Conservation (phyloP, 2,797 vertebrate species). For the Neopelma chrysocephalum region DNA sequence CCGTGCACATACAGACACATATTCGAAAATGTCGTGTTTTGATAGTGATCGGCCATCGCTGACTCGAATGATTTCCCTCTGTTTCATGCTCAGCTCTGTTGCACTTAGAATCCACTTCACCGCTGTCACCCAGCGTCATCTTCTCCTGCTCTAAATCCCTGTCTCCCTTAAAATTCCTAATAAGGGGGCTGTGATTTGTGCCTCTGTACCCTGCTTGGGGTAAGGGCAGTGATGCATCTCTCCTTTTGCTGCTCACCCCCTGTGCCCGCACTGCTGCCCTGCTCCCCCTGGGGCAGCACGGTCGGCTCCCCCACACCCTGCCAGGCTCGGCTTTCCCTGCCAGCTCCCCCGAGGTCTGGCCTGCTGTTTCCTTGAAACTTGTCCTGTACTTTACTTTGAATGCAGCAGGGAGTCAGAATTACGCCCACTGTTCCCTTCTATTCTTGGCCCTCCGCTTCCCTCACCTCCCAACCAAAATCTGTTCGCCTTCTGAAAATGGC, state of each 20-base stretch:
- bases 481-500: slow-evolving; percentile 60
- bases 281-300: neutral
- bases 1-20: accelerated
- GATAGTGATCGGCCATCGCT: accelerated
- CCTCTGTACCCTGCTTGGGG: neutral
- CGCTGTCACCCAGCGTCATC: neutral
- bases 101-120: neutral
- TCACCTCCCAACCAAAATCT: slow-evolving; percentile 73
- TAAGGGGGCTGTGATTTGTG: neutral
- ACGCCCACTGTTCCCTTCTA: slow-evolving; percentile 65
- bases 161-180: neutral
- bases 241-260: neutral
- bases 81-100: neutral
- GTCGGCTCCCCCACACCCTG: neutral
- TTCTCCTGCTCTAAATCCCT: neutral
- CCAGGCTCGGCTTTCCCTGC: neutral
- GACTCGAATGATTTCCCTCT: neutral
- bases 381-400: slow-evolving; percentile 56
- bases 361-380: slow-evolving; percentile 23
- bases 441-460: slow-evolving; percentile 60
- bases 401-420: slow-evolving; percentile 57
- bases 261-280: neutral
- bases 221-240: accelerated
- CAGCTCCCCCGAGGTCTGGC: slow-evolving; percentile 5
- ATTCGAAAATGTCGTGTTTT: neutral